Conservation (phyloP, 2,888 invertebrate species). For the Melikaiella ostensackeni region DNA sequence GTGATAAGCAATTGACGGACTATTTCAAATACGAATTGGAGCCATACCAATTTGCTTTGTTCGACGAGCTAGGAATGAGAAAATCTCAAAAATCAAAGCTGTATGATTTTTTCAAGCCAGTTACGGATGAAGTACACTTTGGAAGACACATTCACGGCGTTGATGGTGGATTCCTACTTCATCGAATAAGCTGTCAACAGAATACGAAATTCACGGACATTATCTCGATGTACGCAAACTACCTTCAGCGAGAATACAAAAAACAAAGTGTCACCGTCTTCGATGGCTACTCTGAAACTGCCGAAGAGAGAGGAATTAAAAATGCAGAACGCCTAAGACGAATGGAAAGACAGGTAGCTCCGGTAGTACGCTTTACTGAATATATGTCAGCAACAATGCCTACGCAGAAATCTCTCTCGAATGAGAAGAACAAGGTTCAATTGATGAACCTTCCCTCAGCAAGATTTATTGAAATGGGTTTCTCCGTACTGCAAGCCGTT, state of each 20-base stretch:
- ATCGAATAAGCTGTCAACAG: conserved; percentile 55
- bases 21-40: conserved; percentile 55
- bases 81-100: no score
- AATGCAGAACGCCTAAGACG: conserved; percentile 25
- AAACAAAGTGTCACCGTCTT: conserved; percentile 22
- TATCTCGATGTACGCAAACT: conserved; percentile 56
- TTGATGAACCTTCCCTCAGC: neutral
- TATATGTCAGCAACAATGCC: conserved; percentile 8
- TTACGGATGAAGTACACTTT: no score
- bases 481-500: neutral
- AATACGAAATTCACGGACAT: neutral
- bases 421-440: conserved; percentile 25
- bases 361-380: conserved; percentile 64
- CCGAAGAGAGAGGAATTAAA: conserved; percentile 18
- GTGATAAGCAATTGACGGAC: conserved; percentile 48
- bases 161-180: conserved; percentile 58
- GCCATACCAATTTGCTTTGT: no score
- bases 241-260: conserved; percentile 49
- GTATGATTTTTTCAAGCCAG: no score
- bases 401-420: conserved; percentile 20
- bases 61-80: no score
- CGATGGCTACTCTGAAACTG: conserved; percentile 29
- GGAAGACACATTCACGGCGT: no score
- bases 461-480: neutral
- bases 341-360: conserved; percentile 7